Conservation (phyloP, 2,113 vertebrate genomes). For the Cichladusa arquata region DNA sequence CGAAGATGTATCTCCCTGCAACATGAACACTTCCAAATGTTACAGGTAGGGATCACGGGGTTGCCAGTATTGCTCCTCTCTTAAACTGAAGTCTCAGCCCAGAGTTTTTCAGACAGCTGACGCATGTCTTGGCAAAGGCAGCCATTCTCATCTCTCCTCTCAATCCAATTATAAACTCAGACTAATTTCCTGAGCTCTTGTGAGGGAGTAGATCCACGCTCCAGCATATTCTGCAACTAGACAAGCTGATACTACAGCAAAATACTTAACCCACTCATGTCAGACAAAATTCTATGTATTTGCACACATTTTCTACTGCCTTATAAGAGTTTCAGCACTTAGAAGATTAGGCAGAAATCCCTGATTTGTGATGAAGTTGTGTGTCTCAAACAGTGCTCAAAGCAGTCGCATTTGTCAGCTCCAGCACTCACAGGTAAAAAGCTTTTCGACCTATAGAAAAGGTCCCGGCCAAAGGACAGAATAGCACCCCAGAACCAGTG, state of each 20-base stretch:
- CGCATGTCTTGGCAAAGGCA: fast-evolving
- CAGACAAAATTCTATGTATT: background rate
- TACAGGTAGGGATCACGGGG: background rate
- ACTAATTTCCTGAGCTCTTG: conserved; percentile 23
- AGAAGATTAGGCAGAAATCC: background rate
- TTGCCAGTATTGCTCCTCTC: background rate
- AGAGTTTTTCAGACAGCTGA: background rate
- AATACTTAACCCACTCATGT: background rate
- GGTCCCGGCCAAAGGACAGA: background rate
- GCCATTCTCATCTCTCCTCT: background rate
- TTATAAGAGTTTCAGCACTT: background rate
- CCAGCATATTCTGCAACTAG: background rate
- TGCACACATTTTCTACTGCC: background rate
- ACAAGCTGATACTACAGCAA: background rate
- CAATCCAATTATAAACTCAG: conserved; percentile 41
- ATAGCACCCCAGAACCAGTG: background rate
- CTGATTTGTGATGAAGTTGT: background rate
- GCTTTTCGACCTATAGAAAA: fast-evolving
- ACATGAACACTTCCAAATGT: background rate
- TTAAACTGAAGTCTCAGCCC: background rate
- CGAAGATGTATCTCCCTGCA: background rate
- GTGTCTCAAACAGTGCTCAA: background rate
- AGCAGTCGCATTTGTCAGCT: background rate
- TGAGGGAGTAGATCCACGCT: background rate
- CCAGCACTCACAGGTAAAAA: background rate